Evolutionary conservation across 1,140 invertebrate species (phyloP).

Genomic region (Bradysia coprophila): DNA sequence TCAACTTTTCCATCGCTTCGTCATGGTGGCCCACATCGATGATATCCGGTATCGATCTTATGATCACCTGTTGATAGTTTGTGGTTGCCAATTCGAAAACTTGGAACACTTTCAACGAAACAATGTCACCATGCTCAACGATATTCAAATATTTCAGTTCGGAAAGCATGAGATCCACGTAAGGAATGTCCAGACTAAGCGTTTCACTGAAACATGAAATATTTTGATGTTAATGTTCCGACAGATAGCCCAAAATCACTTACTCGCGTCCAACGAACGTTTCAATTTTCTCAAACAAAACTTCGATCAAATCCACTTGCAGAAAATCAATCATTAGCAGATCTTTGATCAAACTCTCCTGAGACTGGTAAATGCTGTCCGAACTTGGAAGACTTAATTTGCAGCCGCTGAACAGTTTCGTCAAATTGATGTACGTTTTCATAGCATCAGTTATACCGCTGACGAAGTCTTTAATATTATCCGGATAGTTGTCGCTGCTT

Average conservation of each 20-base stretch:
- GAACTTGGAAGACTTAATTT: slow-evolving; percentile 11
- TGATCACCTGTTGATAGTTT: slow-evolving; percentile 13
- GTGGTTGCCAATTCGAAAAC: slow-evolving; percentile 12
- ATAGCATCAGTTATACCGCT: slow-evolving; percentile 18
- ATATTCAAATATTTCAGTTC: slow-evolving; percentile 17
- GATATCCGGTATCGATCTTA: slow-evolving; percentile 13
- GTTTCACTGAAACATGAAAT: slow-evolving; percentile 6
- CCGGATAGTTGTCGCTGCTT: slow-evolving; percentile 11
- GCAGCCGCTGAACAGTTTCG: slow-evolving; percentile 20
- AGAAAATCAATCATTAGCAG: slow-evolving; percentile 25
- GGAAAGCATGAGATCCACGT: slow-evolving; percentile 10
- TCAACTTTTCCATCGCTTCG: slow-evolving; percentile 15
- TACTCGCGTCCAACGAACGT: slow-evolving; percentile 10
- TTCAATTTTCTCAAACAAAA: slow-evolving; percentile 23
- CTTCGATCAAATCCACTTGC: slow-evolving; percentile 21
- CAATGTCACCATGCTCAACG: slow-evolving; percentile 11
- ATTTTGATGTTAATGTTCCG: neutral
- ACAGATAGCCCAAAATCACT: neutral
- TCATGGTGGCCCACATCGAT: slow-evolving; percentile 17
- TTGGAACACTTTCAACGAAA: slow-evolving; percentile 12
- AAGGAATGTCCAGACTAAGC: slow-evolving; percentile 9
- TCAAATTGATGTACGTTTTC: slow-evolving; percentile 16
- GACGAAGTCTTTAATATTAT: slow-evolving; percentile 21
- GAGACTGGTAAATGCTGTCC: slow-evolving; percentile 17
- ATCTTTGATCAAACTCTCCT: slow-evolving; percentile 26